These are phyloP conservation scores for Diorhabda sublineata DNA, from an alignment of 1,140 invertebrate genomes.

Conservation along the genomic window DNA sequence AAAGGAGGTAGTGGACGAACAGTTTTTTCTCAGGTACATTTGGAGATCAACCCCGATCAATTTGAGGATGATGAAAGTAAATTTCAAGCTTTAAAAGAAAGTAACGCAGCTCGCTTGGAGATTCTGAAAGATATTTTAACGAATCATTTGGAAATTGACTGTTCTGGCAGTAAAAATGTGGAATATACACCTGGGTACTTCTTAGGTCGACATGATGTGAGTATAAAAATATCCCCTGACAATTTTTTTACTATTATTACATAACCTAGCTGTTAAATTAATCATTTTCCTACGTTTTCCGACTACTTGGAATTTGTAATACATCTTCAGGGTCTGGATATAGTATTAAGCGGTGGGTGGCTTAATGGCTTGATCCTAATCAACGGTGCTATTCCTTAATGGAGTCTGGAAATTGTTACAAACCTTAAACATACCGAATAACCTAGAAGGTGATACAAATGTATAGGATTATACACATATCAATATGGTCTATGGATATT, in stretches of 20 bases:
- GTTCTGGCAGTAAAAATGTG: conserved; percentile 47
- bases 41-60: conserved; percentile 60
- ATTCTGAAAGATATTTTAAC: conserved; percentile 73
- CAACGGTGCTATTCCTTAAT: too few relatives aligned
- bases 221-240: conserved; percentile 9
- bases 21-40: conserved; percentile 65
- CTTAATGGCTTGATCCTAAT: too few relatives aligned
- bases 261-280: not conserved
- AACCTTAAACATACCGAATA: too few relatives aligned
- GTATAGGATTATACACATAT: too few relatives aligned
- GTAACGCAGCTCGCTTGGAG: conserved; percentile 65
- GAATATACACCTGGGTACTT: conserved; percentile 68
- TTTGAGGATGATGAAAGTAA: conserved; percentile 63
- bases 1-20: conserved; percentile 61
- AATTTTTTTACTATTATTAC: not conserved
- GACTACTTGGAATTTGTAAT: too few relatives aligned
- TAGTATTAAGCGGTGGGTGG: too few relatives aligned
- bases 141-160: conserved; percentile 66
- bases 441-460: too few relatives aligned
- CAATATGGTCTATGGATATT: too few relatives aligned
- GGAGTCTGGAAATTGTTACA: too few relatives aligned
- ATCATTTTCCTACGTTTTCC: not conserved
- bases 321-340: too few relatives aligned
- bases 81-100: conserved; percentile 57
- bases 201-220: conserved; percentile 72